Evolutionary conservation across 1,140 invertebrate genomes (phyloP).

Genomic region (Drosophila nannoptera): DNA sequence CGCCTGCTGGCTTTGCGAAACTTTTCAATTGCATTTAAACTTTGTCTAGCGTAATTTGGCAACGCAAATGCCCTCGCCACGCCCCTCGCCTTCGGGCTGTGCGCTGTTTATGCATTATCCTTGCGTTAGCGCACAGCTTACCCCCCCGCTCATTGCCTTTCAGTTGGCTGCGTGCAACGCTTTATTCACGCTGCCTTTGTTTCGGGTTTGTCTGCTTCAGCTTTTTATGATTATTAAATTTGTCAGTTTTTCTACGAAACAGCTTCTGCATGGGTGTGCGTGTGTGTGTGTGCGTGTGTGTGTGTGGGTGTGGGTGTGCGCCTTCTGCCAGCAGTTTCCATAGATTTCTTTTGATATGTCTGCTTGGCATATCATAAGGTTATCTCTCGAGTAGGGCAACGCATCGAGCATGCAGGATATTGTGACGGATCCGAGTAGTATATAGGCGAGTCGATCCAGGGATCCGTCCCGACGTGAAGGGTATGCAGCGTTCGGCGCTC

Average conservation of each 20-base stretch:
- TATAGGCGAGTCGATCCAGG: too few relatives aligned
- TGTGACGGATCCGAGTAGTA: too few relatives aligned
- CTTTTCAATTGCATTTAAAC: constrained; percentile 73
- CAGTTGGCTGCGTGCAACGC: constrained; percentile 25
- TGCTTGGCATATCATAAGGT: not conserved
- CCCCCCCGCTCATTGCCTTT: constrained; percentile 7
- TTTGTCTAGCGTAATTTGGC: constrained; percentile 55
- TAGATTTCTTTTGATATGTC: not conserved
- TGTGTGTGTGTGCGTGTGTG: constrained; percentile 9
- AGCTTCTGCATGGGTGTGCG: not conserved
- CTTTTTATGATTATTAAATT: constrained; percentile 67
- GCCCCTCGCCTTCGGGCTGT: constrained; percentile 18
- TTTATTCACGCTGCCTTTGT: constrained; percentile 38
- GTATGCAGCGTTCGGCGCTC: too few relatives aligned
- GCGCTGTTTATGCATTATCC: constrained; percentile 33
- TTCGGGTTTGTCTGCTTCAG: constrained; percentile 38
- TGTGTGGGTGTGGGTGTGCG: too few relatives aligned
- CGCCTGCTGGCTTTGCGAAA: constrained; percentile 37
- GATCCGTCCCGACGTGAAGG: too few relatives aligned
- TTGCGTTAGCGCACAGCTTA: constrained; percentile 26
- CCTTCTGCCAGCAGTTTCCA: too few relatives aligned
- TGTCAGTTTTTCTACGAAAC: constrained; percentile 13
- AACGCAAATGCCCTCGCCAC: constrained; percentile 21
- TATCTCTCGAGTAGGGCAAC: too few relatives aligned
- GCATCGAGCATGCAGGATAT: not conserved